phyloP scores from a whole-genome alignment of 2,888 invertebrate species.

The Melikaiella ostensackeni region DNA sequence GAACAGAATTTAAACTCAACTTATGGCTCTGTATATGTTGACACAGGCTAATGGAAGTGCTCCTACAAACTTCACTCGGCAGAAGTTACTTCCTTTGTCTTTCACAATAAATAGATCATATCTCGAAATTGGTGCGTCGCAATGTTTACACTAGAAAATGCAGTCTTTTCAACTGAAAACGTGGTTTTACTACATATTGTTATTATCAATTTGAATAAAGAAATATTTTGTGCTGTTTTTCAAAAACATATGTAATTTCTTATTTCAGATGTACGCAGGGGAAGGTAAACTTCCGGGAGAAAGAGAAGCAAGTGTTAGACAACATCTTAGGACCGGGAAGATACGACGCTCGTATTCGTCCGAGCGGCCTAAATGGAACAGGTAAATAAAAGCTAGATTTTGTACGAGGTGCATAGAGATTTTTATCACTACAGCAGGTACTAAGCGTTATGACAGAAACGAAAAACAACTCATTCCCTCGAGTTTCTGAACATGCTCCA shows the following conservation, averaged over 20 bases:
- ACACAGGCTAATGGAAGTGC: constrained; percentile 27
- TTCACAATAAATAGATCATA: not conserved
- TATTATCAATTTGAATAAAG: not conserved
- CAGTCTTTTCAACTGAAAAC: too few relatives aligned
- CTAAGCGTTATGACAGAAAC: constrained; percentile 10
- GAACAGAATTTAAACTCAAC: constrained; percentile 37
- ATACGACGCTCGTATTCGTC: constrained; percentile 95
- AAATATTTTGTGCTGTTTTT: not conserved
- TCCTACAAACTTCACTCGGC: constrained; percentile 23
- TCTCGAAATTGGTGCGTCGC: not conserved
- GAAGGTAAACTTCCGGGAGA: constrained; percentile 93
- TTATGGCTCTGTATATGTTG: constrained; percentile 16
- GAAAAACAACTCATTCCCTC: constrained; percentile 20
- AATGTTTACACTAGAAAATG: too few relatives aligned
- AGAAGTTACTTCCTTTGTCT: constrained; percentile 28
- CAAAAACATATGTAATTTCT: not conserved
- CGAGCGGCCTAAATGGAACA: constrained; percentile 95
- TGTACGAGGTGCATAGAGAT: constrained; percentile 49
- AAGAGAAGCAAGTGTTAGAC: constrained; percentile 96
- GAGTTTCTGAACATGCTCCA: constrained; percentile 21
- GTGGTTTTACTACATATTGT: too few relatives aligned
- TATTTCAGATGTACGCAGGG: constrained; percentile 85
- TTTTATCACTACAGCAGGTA: constrained; percentile 47
- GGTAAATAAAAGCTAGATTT: constrained; percentile 81
- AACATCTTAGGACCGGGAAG: constrained; percentile 93